Base-by-base conservation (phyloP, 2,113 vertebrate species). In the Cyprinus carpio region DNA sequence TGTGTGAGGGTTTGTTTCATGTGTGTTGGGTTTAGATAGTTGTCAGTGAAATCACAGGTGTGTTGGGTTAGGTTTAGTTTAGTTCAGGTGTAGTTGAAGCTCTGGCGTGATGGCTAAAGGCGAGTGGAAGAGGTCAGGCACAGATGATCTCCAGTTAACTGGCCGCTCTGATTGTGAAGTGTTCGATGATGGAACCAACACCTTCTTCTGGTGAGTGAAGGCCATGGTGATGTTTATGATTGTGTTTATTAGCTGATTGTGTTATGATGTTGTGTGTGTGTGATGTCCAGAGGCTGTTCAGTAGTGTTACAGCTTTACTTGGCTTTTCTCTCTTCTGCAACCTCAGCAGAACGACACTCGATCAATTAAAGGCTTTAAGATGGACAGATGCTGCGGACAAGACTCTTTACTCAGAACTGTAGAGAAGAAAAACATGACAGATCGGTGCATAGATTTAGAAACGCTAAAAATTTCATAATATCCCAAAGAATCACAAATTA, bases 181-280 rank as follows among this genome's bases (percentile, higher is more conserved):
- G 23, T 98, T 94, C 65, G 98, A 99, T 92, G 98, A 99, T 85
- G 98, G 98, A 71, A 99, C 98, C 90, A 99, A 98, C 95, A 99
- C 98, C 27, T 99, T 98, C 91, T 99, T 99, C 95, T 99, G 98
- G 98, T 98, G 92, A 97, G 83, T 82, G 9, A 3, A 71, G 0
- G 3, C 15, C 25, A 27, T 16, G 20, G 23, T 10, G 0, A 16
- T 75, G 25, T 16, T 51, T 0, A 46, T n/a, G n/a, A 8, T 75
- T 51, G 18, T 54, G 46, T 20, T 10, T 18, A n/a, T 40, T 15
- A 49, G 12, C 31, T 46, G 71, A n/a, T 74, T 74, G 6, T 74
- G 37, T 37, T 8, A 18, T 25, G 43, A 4, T 27, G 8, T 1
- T 58, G 54, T 13, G 40, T 6, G 76, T 13, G n/a, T n/a, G 77